A percentile compares a stretch with the other conserved stretches of the same genome.
phyloP scores from a whole-genome alignment of 2,113 vertebrate genomes.

The Eublepharis macularius region DNA sequence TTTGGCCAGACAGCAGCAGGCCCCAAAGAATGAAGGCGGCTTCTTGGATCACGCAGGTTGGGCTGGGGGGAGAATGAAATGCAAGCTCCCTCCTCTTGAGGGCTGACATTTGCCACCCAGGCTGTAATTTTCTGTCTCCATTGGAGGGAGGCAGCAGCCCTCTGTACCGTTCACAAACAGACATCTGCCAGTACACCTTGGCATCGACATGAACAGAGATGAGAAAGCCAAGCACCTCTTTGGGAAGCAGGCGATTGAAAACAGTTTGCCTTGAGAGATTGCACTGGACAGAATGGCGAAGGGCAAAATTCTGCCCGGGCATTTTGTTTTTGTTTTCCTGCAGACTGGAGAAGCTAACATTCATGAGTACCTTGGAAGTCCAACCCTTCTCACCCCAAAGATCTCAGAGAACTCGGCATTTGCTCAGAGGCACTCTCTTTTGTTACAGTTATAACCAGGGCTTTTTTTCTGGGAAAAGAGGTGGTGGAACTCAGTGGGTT shows the following conservation, averaged over 20 bases:
- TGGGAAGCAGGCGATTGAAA: conserved; percentile 35
- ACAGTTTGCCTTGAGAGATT: conserved; percentile 25
- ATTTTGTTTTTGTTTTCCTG: background rate
- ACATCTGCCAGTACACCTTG: background rate
- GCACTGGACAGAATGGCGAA: background rate
- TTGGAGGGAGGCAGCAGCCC: background rate
- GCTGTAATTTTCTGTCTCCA: background rate
- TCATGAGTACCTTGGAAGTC: too few relatives aligned
- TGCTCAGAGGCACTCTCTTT: too few relatives aligned
- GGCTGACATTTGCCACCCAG: too few relatives aligned
- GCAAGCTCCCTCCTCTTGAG: too few relatives aligned
- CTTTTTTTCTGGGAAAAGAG: too few relatives aligned
- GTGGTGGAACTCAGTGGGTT: too few relatives aligned
- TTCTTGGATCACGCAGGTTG: background rate
- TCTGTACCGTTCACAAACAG: too few relatives aligned
- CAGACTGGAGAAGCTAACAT: background rate
- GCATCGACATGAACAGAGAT: conserved; percentile 34
- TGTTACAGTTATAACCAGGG: too few relatives aligned
- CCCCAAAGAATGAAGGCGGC: background rate
- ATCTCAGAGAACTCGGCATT: too few relatives aligned
- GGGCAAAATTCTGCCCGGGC: background rate
- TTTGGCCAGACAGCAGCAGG: background rate
- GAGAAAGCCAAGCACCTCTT: conserved; percentile 28
- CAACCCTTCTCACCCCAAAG: too few relatives aligned
- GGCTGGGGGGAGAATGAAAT: background rate